Base-by-base conservation (phyloP, 1,140 invertebrate species). In the Thaumatotibia leucotreta region DNA sequence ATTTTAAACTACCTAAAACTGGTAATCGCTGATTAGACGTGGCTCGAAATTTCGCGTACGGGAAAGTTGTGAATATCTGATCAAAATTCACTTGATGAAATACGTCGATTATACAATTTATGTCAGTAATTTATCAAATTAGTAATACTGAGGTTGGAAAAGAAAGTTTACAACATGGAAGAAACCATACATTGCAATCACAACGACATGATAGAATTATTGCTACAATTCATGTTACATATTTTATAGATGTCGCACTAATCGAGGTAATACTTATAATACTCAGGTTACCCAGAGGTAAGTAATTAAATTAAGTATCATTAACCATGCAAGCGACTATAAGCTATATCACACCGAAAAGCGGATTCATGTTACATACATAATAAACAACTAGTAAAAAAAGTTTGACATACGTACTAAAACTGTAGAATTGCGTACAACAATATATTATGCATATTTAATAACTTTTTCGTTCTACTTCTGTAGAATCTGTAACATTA, bases 51-150 rank as follows among this genome's bases (percentile, higher is more conserved):
- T 45, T 45, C 17, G 39, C 39, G 39, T 45, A 45, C 23, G 52
- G 52, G 23, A 58, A 58, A 27, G 22, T 58, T 58, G 23, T 27
- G 52, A 24, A 58, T 58, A 58, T 49, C 27, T 49, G 17, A 49
- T 14, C 11, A 14, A 49, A 49, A 17, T 14, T 27, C 29, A 58
- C 52, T 27, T 58, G 52, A 58, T 31, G 23, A 10, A 58, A 58
- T 58, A 58, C 52, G 52, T 14, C 4, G 52, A 58, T 58, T 58
- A 27, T 58, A 58, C 23, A 58, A 58, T 58, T 54, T 58, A 58
- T 58, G 52, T 11, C 23, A 29, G n/a, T 58, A 58, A 58, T 58
- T 58, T 29, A 58, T 58, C 52, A 58, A 58, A 58, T 58, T 24
- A n/a, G n/a, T 29, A 9, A 29, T 14, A 14, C 11, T 24, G 50